Percentiles rank a stretch among this genome's conserved stretches.
phyloP scores from a whole-genome alignment of 2,113 vertebrate species.

The Archocentrus centrarchus region DNA sequence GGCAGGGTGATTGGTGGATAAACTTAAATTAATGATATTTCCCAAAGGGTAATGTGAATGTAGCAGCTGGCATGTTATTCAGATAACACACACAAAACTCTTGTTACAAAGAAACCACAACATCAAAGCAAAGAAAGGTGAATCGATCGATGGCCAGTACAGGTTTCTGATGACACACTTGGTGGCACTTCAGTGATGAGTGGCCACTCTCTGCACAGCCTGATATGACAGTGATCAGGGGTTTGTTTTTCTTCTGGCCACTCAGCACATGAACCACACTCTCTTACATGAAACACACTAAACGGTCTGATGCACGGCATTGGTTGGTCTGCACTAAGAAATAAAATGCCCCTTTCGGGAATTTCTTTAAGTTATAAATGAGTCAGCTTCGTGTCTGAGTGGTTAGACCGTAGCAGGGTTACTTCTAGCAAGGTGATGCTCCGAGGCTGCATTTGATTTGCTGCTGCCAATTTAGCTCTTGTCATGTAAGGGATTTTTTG shows the following conservation, averaged over 20 bases:
- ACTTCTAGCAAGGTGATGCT: neutral
- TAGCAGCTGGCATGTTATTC: no score
- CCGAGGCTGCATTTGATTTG: conserved; percentile 31
- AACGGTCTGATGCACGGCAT: neutral
- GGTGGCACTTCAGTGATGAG: neutral
- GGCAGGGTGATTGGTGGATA: neutral
- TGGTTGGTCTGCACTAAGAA: neutral
- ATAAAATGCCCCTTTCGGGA: neutral
- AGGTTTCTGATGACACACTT: no score
- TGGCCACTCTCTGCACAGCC: neutral
- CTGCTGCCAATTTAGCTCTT: conserved; percentile 36
- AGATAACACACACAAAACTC: neutral
- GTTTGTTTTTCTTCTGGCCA: rapidly evolving
- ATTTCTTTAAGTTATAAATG: no score
- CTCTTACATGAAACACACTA: neutral
- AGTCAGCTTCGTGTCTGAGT: no score
- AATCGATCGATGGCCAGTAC: no score
- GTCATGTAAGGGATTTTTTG: conserved; percentile 52
- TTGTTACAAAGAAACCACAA: no score
- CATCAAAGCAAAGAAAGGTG: no score
- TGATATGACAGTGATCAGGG: neutral
- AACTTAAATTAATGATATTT: neutral
- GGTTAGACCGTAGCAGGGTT: no score
- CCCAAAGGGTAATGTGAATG: neutral
- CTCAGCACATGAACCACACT: neutral